Base-by-base conservation (phyloP, 2,797 vertebrate species). In the Botia almorhae region DNA sequence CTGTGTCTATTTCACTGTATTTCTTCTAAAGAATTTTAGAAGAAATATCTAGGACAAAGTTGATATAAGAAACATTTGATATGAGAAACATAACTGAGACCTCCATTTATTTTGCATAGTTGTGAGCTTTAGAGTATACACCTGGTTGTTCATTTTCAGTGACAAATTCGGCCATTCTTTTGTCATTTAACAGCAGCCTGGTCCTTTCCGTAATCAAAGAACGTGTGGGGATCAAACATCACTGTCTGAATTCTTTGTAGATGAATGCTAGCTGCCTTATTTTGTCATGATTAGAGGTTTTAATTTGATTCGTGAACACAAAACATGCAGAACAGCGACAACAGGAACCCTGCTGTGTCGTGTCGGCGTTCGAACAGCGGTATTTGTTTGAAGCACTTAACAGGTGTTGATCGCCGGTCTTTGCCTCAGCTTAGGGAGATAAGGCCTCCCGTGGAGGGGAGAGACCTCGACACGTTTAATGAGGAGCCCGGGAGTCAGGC, bases 391-490 rank as follows among this genome's bases (percentile, higher is more conserved):
- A 85, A 83, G 83, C 85, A 91, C 87, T 85, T 87, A 85, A 90
- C 88, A 89, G 89, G 87, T 87, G 87, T 86, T 91, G 87, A 78
- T 84, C 69, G 82, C 85, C 76, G 61, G 87, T 87, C 89, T 90
- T 87, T 82, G 85, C 89, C 80, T 50, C 84, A 82, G 88, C 86
- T 85, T 76, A 88, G 64, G 87, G 89, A 76, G 85, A 89, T 89
- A 91, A 88, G 86, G 88, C 86, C 90, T 85, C 93, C 93, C 81
- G 85, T 91, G 85, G 93, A 89, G 92, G 89, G 89, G 87, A 89
- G 90, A 94, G 90, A 94, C 92, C 92, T 89, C 85, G n/a, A 89
- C 86, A 83, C 82, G 82, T 94, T 95, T 97, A 96, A 96, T 96
- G 95, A 96, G 93, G 91, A 93, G 91, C 92, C 89, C 84, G 89